A percentile compares a stretch with the other conserved stretches of the same genome.
Evolutionary conservation across 1,140 invertebrate genomes (phyloP).

Genomic region (Drosophila guanche): DNA sequence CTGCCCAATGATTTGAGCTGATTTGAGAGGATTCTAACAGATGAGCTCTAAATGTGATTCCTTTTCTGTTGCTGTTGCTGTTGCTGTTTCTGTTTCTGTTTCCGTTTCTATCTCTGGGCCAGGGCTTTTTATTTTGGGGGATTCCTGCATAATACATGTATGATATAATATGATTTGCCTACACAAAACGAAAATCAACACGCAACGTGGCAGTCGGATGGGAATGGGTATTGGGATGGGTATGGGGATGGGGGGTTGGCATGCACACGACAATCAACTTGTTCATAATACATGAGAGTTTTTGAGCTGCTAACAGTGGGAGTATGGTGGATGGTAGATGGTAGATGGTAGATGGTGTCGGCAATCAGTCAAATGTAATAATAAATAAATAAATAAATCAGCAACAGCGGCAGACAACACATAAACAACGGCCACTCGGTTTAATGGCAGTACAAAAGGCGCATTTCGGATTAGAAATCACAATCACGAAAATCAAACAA

Average conservation of each 20-base stretch:
- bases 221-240: too few species aligned
- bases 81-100: conserved; percentile 1
- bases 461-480: conserved; percentile 41
- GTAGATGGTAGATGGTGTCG: conserved; percentile 24
- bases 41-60: conserved; percentile 11
- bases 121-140: conserved; percentile 29
- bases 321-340: background rate
- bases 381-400: conserved; percentile 76
- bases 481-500: conserved; percentile 26
- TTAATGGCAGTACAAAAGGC: conserved; percentile 28
- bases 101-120: background rate
- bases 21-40: conserved; percentile 9
- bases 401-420: conserved; percentile 21
- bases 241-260: too few species aligned
- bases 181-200: conserved; percentile 71
- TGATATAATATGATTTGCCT: conserved; percentile 75
- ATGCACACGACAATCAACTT: conserved; percentile 70
- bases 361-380: conserved; percentile 77
- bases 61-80: background rate
- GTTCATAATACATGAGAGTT: conserved; percentile 75
- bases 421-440: conserved; percentile 34
- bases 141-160: conserved; percentile 65
- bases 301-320: conserved; percentile 14
- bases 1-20: background rate
- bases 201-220: background rate